Conservation (phyloP, 2,113 vertebrate genomes). For the Callocephalon fimbriatum region DNA sequence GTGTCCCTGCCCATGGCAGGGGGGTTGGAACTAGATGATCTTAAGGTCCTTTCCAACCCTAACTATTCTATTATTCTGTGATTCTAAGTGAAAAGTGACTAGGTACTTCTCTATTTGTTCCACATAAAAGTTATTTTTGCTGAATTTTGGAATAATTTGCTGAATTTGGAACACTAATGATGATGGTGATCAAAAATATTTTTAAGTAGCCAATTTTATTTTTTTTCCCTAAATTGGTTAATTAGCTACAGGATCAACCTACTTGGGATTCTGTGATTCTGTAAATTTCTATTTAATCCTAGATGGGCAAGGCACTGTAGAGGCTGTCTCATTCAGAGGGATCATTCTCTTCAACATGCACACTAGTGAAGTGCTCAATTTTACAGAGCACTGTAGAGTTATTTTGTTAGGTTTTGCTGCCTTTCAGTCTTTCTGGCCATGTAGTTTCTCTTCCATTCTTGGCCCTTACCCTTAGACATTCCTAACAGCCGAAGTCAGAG, state of each 20-base stretch:
- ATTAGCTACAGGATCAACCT: not conserved
- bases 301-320: not conserved
- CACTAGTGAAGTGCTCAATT: not conserved
- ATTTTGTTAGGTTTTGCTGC: not conserved
- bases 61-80: too few relatives aligned
- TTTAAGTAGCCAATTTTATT: not conserved
- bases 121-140: not conserved
- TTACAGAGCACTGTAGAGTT: not conserved
- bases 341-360: not conserved
- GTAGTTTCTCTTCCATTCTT: not conserved
- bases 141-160: not conserved
- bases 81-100: not conserved
- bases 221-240: not conserved
- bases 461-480: not conserved
- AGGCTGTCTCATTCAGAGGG: not conserved
- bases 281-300: not conserved
- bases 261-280: not conserved
- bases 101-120: not conserved
- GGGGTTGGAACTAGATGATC: too few relatives aligned
- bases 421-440: not conserved
- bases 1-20: too few relatives aligned
- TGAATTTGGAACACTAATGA: not conserved
- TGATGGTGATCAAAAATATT: not conserved
- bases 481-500: not conserved
- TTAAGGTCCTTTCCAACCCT: too few relatives aligned